Conservation (phyloP, 2,797 vertebrate species). For the Loriculus beryllinus region DNA sequence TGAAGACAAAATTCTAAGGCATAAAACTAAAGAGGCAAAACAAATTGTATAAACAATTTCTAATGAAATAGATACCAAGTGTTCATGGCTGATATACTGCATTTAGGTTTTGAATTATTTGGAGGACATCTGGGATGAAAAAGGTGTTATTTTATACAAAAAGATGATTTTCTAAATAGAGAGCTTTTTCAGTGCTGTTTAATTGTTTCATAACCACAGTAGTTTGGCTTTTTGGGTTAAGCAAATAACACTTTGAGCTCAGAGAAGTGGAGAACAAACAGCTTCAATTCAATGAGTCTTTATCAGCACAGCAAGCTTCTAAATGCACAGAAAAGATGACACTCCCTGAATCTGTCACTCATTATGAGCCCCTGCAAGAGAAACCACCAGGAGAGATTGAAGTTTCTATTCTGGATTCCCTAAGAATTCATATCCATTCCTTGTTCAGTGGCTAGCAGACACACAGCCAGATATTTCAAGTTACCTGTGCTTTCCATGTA, state of each 20-base stretch:
- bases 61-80: background rate
- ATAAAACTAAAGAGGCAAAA: conserved; percentile 5
- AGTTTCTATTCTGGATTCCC: background rate
- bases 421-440: background rate
- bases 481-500: background rate
- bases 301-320: background rate
- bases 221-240: background rate
- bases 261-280: background rate
- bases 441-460: background rate
- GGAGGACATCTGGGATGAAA: background rate
- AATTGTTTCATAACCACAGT: conserved; percentile 11
- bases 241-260: background rate
- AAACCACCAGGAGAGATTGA: background rate
- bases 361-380: background rate
- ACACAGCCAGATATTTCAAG: background rate
- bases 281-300: background rate
- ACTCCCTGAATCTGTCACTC: background rate
- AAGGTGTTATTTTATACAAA: background rate
- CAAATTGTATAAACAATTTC: background rate
- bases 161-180: background rate
- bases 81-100: background rate
- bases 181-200: background rate
- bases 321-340: background rate
- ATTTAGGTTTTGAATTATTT: background rate
- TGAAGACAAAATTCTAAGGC: background rate